Conservation (phyloP, 2,113 vertebrate genomes). For the Lepus europaeus region DNA sequence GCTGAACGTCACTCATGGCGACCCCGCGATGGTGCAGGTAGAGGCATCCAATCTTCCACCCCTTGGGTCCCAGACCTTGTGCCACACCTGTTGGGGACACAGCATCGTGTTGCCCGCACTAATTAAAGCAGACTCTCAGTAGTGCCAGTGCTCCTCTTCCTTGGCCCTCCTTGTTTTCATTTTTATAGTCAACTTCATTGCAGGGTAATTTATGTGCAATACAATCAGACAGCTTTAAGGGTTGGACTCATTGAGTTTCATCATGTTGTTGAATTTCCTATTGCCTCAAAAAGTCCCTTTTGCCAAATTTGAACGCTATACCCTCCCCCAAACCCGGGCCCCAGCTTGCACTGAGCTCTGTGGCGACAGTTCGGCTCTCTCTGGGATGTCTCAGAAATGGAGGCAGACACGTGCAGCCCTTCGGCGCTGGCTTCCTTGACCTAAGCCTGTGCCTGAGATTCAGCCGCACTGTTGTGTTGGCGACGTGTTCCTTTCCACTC, state of each 20-base stretch:
- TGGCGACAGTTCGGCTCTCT: neutral
- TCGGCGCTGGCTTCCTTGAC: neutral
- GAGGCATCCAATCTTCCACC: neutral
- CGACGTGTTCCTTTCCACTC: too few species aligned
- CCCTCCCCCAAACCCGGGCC: neutral
- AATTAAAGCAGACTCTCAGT: neutral
- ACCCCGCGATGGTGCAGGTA: too few species aligned
- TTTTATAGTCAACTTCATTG: neutral
- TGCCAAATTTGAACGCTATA: neutral
- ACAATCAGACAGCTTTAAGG: neutral
- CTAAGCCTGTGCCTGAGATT: neutral
- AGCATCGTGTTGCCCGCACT: fast-evolving
- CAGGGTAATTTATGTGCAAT: neutral
- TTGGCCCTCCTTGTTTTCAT: neutral
- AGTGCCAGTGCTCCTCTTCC: neutral
- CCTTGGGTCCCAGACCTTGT: neutral
- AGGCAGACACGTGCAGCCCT: neutral
- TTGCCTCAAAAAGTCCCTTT: neutral
- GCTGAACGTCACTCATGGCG: too few species aligned
- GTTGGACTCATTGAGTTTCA: neutral
- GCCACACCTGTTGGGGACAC: neutral
- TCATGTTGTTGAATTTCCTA: neutral
- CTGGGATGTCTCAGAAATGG: neutral
- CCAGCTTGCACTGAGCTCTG: neutral
- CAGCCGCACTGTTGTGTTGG: neutral